Evolutionary conservation across 2,797 vertebrate species (phyloP).

Genomic region (Chelidonichthys spinosus): DNA sequence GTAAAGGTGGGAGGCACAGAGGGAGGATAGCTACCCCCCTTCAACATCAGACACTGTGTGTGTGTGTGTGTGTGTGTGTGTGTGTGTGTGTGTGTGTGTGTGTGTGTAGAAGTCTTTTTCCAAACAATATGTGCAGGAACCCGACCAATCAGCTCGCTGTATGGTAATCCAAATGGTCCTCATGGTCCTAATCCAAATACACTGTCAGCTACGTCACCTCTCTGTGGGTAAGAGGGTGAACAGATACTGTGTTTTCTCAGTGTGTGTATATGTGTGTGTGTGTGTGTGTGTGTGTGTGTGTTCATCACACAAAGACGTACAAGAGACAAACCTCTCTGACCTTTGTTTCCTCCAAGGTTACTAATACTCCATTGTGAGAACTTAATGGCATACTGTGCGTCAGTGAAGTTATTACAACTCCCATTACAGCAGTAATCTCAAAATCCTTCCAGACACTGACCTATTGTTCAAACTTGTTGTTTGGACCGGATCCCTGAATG

Average conservation of each 20-base stretch:
- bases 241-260: constrained; percentile 38
- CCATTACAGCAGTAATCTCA: constrained; percentile 43
- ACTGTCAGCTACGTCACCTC: constrained; percentile 33
- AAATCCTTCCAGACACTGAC: constrained; percentile 52
- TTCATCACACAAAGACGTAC: constrained; percentile 16
- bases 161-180: constrained; percentile 36
- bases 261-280: constrained; percentile 18
- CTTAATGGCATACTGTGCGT: constrained; percentile 7
- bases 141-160: background rate
- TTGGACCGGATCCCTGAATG: constrained; percentile 34
- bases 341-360: constrained; percentile 32
- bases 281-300: constrained; percentile 9
- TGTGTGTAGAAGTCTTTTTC: background rate
- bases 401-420: constrained; percentile 35
- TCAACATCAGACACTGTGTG: background rate
- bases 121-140: background rate
- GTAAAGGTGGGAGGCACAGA: constrained; percentile 7
- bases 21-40: background rate
- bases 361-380: constrained; percentile 36
- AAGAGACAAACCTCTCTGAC: constrained; percentile 25
- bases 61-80: too few relatives aligned
- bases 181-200: constrained; percentile 41
- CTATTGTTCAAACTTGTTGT: constrained; percentile 49
- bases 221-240: constrained; percentile 35
- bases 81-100: too few relatives aligned